Evolutionary conservation across 2,113 vertebrate species (phyloP), one percentile per base, ranked within the genome.

Genomic region (Mormoops blainvillei): DNA sequence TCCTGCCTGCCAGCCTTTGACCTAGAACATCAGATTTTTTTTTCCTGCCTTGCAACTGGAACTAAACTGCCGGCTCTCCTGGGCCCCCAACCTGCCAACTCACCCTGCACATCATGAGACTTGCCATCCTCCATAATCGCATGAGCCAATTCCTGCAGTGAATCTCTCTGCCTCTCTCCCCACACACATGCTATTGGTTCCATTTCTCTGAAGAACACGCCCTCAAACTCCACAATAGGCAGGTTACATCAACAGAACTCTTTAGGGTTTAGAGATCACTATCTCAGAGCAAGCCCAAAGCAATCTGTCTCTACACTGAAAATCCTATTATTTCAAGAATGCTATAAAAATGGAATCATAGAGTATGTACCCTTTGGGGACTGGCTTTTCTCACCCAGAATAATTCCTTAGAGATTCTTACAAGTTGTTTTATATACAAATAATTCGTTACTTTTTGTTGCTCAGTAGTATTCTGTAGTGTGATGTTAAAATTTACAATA

Each of bases 221-320:
- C 13, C 7, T 28, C 16, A n/a, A n/a, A n/a, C 10, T 2, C 2
- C n/a, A n/a, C 14, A 22, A 61, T 41, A 12, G 28, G 58, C 61
- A 61, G 63, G 28, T 43, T 31, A 56, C 50, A 67, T 15, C 58
- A 22, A 74, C 31, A n/a, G 41, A 56, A 73, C 9, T 33, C 58
- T 33, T 2, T 2, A 10, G 70, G 45, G 33, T 14, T 14, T 24
- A 48, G 78, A 36, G 58, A 19, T 41, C 14, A 61, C 13, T 3
- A 2, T 15, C 3, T 63, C 18, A 33, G 28, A 45, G 31, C 7
- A 0, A 28, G 48, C 22, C 1, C 2, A 7, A 50, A 18, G 67
- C n/a, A 9, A 28, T 22, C 33, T 28, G 4, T 24, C 43, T 38
- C 18, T 31, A 41, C 38, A 20, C 41, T 19, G 15, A 4, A 76